phyloP scores from a whole-genome alignment of 64 coral and sea anemone species.

The Montipora capricornis region DNA sequence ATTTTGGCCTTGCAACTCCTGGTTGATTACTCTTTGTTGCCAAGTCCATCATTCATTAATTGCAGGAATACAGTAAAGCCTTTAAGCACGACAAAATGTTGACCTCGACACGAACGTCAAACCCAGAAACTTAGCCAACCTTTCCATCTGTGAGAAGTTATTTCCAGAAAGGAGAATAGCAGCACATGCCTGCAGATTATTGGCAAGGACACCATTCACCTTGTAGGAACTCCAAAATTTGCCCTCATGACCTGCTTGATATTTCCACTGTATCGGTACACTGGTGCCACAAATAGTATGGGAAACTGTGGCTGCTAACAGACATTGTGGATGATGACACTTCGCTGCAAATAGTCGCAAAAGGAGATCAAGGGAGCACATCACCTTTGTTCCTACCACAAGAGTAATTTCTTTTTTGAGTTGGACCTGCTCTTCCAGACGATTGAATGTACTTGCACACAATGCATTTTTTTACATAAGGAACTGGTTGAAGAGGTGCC shows the following conservation, averaged over 20 bases:
- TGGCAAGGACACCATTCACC: slow-evolving; percentile 33
- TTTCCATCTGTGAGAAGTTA: slow-evolving; percentile 28
- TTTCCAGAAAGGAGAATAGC: slow-evolving; percentile 44
- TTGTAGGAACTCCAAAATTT: slow-evolving; percentile 32
- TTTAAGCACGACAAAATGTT: slow-evolving; percentile 50
- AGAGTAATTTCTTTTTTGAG: slow-evolving; percentile 7
- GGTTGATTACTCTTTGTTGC: slow-evolving; percentile 20
- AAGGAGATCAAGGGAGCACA: slow-evolving; percentile 44
- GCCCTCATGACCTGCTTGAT: slow-evolving; percentile 17
- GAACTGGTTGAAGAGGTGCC: not conserved
- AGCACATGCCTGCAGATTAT: slow-evolving; percentile 44
- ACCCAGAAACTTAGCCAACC: slow-evolving; percentile 52
- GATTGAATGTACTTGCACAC: not conserved
- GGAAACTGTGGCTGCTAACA: not conserved
- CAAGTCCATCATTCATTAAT: slow-evolving; percentile 74
- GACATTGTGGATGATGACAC: not conserved
- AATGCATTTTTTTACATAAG: not conserved
- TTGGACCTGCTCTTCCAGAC: not conserved
- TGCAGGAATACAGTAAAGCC: slow-evolving; percentile 55
- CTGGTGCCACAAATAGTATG: slow-evolving; percentile 33
- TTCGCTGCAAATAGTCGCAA: not conserved
- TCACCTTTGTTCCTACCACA: slow-evolving; percentile 20
- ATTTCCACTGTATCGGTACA: slow-evolving; percentile 24
- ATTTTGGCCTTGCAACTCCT: slow-evolving; percentile 19
- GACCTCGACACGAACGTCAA: slow-evolving; percentile 55